phyloP scores from a whole-genome alignment of 2,888 invertebrate species.

The Agonopterix arenella region DNA sequence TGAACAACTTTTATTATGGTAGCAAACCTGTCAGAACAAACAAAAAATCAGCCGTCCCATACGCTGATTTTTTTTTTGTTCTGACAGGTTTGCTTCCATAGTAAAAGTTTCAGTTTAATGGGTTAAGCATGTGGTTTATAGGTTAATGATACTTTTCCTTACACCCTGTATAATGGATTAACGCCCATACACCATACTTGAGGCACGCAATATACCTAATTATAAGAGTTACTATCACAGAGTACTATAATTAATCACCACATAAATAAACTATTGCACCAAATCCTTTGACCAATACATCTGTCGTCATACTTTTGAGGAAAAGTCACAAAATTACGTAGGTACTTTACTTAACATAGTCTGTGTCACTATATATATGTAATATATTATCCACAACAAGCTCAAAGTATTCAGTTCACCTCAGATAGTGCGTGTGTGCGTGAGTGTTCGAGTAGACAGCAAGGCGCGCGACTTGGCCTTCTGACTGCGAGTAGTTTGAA shows the following conservation, averaged over 20 bases:
- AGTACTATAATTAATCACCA: no score
- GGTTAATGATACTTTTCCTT: no score
- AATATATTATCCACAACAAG: background rate
- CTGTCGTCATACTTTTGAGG: background rate
- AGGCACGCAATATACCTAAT: background rate
- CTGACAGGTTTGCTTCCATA: no score
- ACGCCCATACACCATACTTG: background rate
- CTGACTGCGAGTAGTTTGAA: no score
- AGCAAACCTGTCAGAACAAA: no score
- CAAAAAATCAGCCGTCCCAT: no score
- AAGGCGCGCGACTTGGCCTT: conserved; percentile 27
- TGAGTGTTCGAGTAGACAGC: conserved; percentile 32
- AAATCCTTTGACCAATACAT: background rate
- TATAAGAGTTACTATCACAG: no score
- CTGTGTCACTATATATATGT: background rate
- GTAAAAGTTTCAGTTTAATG: no score
- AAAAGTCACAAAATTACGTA: conserved; percentile 1
- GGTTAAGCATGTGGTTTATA: no score
- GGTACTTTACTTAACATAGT: background rate
- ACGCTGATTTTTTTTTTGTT: no score
- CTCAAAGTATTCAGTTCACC: background rate
- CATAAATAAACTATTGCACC: background rate
- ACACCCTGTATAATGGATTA: background rate
- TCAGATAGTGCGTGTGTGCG: conserved; percentile 6
- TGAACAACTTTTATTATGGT: no score